Conservation (phyloP, 1,140 invertebrate genomes). For the Papilio helenus region DNA sequence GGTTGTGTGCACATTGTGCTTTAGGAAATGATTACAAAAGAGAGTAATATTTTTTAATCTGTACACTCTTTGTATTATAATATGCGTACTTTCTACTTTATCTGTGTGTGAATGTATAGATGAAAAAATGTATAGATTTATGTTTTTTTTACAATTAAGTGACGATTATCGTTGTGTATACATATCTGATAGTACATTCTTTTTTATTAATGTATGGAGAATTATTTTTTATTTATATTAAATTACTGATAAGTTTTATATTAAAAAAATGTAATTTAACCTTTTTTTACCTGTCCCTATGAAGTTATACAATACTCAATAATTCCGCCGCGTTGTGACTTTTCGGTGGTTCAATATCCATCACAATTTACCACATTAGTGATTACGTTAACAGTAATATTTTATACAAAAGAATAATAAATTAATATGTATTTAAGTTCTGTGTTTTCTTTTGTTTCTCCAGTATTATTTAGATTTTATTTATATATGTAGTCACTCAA, state of each 20-base stretch:
- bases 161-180: constrained; percentile 44
- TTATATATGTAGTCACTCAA: not conserved
- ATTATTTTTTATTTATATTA: constrained; percentile 44
- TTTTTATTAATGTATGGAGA: constrained; percentile 30
- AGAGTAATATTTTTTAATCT: constrained; percentile 40
- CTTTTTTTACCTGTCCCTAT: constrained; percentile 36
- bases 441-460: constrained; percentile 7
- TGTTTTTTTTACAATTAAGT: constrained; percentile 45
- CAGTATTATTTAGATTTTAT: not conserved
- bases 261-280: constrained; percentile 37
- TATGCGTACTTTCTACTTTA: constrained; percentile 60
- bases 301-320: constrained; percentile 58
- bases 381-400: constrained; percentile 70
- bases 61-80: constrained; percentile 69
- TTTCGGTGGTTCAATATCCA: constrained; percentile 65
- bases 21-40: constrained; percentile 44
- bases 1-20: constrained; percentile 44
- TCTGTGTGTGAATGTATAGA: constrained; percentile 59
- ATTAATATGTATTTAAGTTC: constrained; percentile 61
- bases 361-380: constrained; percentile 77
- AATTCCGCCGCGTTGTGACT: constrained; percentile 48
- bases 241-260: constrained; percentile 39
- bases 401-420: constrained; percentile 67
- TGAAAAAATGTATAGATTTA: constrained; percentile 65
- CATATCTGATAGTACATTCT: constrained; percentile 42